Evolutionary conservation across 2,888 invertebrate species (phyloP).

Genomic region (Oscheius sp.): DNA sequence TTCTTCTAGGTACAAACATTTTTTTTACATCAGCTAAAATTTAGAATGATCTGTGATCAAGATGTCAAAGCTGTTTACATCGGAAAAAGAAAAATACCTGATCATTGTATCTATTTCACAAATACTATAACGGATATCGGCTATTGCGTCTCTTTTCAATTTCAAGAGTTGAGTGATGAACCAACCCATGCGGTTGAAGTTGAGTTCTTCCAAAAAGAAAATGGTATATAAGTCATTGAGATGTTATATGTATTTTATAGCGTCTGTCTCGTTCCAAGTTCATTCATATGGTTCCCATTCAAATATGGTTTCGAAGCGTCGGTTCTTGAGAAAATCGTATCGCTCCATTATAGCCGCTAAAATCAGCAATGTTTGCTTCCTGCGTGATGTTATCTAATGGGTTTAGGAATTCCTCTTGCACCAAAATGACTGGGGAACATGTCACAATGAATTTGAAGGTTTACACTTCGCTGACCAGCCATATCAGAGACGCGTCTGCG

Average conservation of each 20-base stretch:
- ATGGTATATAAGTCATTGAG: not conserved
- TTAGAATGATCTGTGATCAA: conserved; percentile 34
- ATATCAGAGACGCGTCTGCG: conserved; percentile 13
- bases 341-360: not conserved
- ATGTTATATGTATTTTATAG: not conserved
- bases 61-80: conserved; percentile 25
- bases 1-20: not conserved
- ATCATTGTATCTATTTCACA: conserved; percentile 23
- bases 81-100: not conserved
- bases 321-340: not conserved
- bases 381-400: too few species aligned
- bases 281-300: not conserved
- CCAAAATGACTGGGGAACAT: conserved; percentile 39
- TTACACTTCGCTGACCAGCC: not conserved
- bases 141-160: conserved; percentile 21
- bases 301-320: conserved; percentile 7
- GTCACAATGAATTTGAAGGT: conserved; percentile 23
- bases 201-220: conserved; percentile 11
- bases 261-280: not conserved
- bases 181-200: conserved; percentile 18
- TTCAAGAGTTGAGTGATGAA: conserved; percentile 1
- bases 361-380: not conserved
- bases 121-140: conserved; percentile 33
- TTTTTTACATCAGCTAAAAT: not conserved
- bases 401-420: conserved; percentile 35